Base-by-base conservation (phyloP, 2,888 invertebrate genomes). In the Himalopsyche kuldschensis region DNA sequence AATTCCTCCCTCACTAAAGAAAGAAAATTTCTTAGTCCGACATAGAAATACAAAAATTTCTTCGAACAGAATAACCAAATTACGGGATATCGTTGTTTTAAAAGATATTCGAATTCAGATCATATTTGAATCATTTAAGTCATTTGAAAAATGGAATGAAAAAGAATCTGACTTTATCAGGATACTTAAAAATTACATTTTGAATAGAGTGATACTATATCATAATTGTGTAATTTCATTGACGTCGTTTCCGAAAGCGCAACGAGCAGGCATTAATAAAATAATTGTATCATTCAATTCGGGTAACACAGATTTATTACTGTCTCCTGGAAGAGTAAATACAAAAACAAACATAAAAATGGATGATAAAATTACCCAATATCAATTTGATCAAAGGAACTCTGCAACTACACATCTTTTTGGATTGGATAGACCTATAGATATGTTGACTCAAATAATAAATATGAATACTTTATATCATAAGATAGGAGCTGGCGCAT, bases 361-460 rank as follows among this genome's bases (percentile, higher is more conserved):
- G 80, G 80, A 55, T 6, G 77, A 82, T 11, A 75, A 78, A 30
- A 79, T 82, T 20, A 78, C 84, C 11, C 76, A 81, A 63, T 75
- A 69, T 48, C 85, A 86, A 79, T 84, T 76, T 55, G 76, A 83
- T 32, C 83, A 84, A 81, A 41, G 46, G 15, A 69, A 80, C 76
- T 32, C 63, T 30, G 30, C 31, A 69, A 11, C 78, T 6, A 31
- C 80, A 27, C 80, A 79, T 35, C 32, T 86, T 11, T 86, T 82
- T 78, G 75, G 81, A 3, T 35, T 86, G 55, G 84, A 86, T 27
- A 27, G 24, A 32, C 47, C 79, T n/a, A 8, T 82, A 35, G 78
- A 87, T 17, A 87, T 88, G 24, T 85, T 91, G 0, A 85, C 88
- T 5, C 86, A 87, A 46, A 84, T 88, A 11, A 82, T 87, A 4